Evolutionary conservation across 1,140 invertebrate species (phyloP), one percentile per base, ranked within the genome.

Genomic region (Yoshiicerus persimilis): DNA sequence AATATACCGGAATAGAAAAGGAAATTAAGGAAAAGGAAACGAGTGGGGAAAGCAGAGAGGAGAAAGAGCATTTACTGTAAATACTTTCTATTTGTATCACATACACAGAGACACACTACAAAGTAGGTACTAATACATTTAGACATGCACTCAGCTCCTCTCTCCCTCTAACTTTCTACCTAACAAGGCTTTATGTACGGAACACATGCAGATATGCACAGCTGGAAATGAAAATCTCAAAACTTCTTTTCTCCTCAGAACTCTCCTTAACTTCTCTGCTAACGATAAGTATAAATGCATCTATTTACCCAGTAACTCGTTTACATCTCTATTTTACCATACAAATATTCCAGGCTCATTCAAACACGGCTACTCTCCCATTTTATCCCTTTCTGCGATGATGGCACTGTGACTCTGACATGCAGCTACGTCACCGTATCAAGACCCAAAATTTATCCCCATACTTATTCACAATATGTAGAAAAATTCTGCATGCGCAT

Each of bases 1-100:
- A 56, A 56, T 56, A 56, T n/a, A 56, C 47, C 32, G 38, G 38
- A 23, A 83, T 34, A 83, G 32, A 25, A 38, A 83, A 39, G 38
- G 77, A 83, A 83, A 83, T 83, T 83, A 83, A 34, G 77, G 77
- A 83, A 83, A 83, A 34, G 77, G 77, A 83, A 83, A 83, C 77
- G 77, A 83, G 27, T 70, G 66, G 66, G 66, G 66, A 70, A 70
- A 70, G 66, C 27, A 30, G 25, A 70, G 66, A 70, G 66, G 66
- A 70, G 66, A 70, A 70, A 32, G 47, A 70, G 25, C 66, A 70
- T 70, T 70, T 70, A 70, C 25, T 30, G 27, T 70, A 70, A 70
- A 70, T 30, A 70, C 66, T 70, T 70, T 70, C 66, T 70, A 70
- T 70, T 70, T 70, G 66, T 30, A 70, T 70, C 66, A 8, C 66